Percentiles rank a stretch among this genome's conserved stretches.
phyloP scores from a whole-genome alignment of 2,113 vertebrate genomes.

The Anguilla rostrata region DNA sequence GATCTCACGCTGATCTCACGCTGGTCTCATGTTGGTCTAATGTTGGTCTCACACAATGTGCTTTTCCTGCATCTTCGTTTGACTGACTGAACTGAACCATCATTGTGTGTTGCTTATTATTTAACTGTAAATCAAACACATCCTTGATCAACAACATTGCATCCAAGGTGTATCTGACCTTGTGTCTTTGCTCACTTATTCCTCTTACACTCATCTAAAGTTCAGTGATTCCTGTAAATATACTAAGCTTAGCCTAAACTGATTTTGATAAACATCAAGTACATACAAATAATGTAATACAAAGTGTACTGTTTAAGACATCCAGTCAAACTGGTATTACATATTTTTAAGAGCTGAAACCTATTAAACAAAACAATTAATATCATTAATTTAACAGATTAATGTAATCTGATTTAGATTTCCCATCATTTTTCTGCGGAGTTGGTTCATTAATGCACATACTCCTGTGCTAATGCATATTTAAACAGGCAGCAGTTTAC shows the following conservation, averaged over 20 bases:
- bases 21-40: too few species aligned
- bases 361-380: neutral
- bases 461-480: neutral
- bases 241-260: neutral
- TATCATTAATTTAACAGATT: neutral
- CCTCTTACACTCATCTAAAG: neutral
- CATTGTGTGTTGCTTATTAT: too few species aligned
- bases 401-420: neutral
- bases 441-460: neutral
- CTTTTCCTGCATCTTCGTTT: too few species aligned
- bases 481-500: neutral
- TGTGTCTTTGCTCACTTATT: neutral
- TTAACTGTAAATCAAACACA: too few species aligned
- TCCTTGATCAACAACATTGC: too few species aligned
- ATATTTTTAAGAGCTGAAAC: neutral
- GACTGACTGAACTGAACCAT: too few species aligned
- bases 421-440: neutral
- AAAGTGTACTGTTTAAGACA: neutral
- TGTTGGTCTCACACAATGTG: too few species aligned
- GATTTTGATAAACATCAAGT: neutral
- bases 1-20: too few species aligned
- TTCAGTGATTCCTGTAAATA: neutral
- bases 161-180: too few species aligned
- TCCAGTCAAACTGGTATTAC: neutral
- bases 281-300: neutral